A percentile compares a stretch with the other conserved stretches of the same genome.
Conservation (phyloP, 2,888 invertebrate species). For the Harmothoe impar region DNA sequence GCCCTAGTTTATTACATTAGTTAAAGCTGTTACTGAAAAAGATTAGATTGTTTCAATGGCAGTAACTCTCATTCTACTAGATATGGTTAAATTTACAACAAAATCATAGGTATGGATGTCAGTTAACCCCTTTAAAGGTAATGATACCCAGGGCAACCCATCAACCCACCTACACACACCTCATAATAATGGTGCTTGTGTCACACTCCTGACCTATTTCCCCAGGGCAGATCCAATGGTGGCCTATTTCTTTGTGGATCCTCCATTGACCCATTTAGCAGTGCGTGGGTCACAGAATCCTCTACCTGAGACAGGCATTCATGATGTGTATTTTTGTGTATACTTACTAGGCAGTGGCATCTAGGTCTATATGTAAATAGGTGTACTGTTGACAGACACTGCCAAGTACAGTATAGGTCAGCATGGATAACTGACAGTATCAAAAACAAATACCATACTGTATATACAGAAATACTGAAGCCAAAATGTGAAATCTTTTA, state of each 20-base stretch:
- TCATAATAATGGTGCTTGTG: background rate
- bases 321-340: background rate
- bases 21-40: no score
- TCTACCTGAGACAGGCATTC: background rate
- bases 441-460: background rate
- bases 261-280: background rate
- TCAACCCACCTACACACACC: background rate
- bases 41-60: no score
- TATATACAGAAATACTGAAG: no score
- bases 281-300: background rate
- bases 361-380: background rate
- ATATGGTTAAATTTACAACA: no score
- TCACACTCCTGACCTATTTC: slow-evolving; percentile 1
- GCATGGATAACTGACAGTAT: background rate
- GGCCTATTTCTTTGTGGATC: slow-evolving; percentile 12
- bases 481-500: no score
- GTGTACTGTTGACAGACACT: background rate
- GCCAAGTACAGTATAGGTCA: background rate
- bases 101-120: background rate
- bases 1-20: no score
- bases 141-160: background rate
- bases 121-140: background rate
- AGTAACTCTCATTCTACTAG: no score
- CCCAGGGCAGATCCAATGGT: background rate
- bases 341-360: no score